Conservation (phyloP, 2,113 vertebrate genomes). For the Cyrtonyx montezumae region DNA sequence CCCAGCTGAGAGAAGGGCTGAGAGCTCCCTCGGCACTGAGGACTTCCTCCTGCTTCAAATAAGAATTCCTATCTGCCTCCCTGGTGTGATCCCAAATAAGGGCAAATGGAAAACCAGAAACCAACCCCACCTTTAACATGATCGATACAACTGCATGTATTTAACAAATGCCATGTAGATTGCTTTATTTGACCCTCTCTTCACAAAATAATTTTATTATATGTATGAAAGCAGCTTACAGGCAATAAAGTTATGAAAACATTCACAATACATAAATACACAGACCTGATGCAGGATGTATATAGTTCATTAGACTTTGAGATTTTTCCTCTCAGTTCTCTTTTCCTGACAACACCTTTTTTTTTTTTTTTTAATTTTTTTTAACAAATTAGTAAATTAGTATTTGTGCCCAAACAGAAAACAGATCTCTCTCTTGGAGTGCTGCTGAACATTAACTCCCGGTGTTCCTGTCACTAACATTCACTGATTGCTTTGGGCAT, state of each 20-base stretch:
- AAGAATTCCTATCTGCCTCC: slow-evolving; percentile 21
- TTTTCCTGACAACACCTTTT: slow-evolving; percentile 45
- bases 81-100: neutral
- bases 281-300: slow-evolving; percentile 75
- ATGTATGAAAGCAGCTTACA: slow-evolving; percentile 85
- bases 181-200: slow-evolving; percentile 65
- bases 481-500: slow-evolving; percentile 46
- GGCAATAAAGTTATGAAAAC: slow-evolving; percentile 79
- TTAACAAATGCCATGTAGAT: slow-evolving; percentile 72
- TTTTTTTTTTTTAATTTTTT: neutral
- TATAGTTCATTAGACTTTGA: slow-evolving; percentile 49
- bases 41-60: neutral
- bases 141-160: slow-evolving; percentile 8
- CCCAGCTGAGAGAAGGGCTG: neutral
- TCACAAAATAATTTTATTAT: slow-evolving; percentile 87
- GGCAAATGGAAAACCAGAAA: neutral
- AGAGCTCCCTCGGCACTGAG: neutral
- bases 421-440: slow-evolving; percentile 33
- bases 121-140: neutral
- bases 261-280: slow-evolving; percentile 79
- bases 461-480: neutral
- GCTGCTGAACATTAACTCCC: slow-evolving; percentile 40
- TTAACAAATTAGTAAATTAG: no score
- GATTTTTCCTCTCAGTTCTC: slow-evolving; percentile 32
- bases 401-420: slow-evolving; percentile 53